A percentile compares a stretch with the other conserved stretches of the same genome.
Conservation (phyloP, 2,888 invertebrate genomes). For the Lypha dubia region DNA sequence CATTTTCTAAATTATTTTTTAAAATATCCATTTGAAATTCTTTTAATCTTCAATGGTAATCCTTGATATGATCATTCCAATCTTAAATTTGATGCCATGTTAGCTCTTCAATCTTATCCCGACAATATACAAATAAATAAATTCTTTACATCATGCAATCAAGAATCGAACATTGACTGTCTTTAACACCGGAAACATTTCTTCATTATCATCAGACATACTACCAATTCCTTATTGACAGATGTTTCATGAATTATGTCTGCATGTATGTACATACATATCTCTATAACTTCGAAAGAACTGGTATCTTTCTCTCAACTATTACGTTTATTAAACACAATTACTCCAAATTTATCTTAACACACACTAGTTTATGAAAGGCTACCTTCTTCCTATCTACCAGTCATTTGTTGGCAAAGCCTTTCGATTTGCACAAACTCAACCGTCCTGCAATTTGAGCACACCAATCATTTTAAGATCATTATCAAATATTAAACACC, state of each 20-base stretch:
- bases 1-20: not conserved
- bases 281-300: not conserved
- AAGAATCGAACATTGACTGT: not conserved
- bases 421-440: not conserved
- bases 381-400: too few relatives aligned
- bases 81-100: not conserved
- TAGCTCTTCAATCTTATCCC: not conserved
- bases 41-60: not conserved
- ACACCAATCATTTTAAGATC: slow-evolving; percentile 67
- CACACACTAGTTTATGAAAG: slow-evolving; percentile 11
- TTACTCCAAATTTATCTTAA: slow-evolving; percentile 36
- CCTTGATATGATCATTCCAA: not conserved
- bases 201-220: slow-evolving; percentile 11
- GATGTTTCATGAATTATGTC: slow-evolving; percentile 31
- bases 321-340: slow-evolving; percentile 36
- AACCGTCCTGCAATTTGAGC: slow-evolving; percentile 41
- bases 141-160: slow-evolving; percentile 1
- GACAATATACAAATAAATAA: not conserved
- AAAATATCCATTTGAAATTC: not conserved
- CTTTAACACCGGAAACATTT: slow-evolving; percentile 50
- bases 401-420: slow-evolving; percentile 1
- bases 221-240: slow-evolving; percentile 38
- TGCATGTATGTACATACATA: not conserved
- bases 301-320: not conserved
- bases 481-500: slow-evolving; percentile 69